Evolutionary conservation across 2,797 vertebrate genomes (phyloP), one percentile per base, ranked within the genome.

Genomic region (Pangasius mekongensis): DNA sequence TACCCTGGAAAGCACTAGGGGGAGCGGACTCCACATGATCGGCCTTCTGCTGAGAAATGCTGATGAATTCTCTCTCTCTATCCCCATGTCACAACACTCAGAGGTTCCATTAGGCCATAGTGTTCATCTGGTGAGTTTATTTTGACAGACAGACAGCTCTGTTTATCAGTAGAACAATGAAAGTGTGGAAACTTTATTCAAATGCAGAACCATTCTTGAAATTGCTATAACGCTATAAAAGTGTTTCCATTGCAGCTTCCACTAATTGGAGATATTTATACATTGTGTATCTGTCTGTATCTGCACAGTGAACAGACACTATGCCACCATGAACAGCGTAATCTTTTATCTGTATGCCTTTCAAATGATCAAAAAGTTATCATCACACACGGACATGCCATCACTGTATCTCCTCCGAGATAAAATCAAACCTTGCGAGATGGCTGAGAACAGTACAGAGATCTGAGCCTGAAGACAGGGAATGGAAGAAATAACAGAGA

Each of bases 1-100:
- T 89, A 2, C 82, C 1, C 0, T 52, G 87, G 74, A 2, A 13
- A 6, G 93, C 96, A 95, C 94, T 92, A 94, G 95, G 93, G 93
- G 95, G 95, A 90, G 91, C 93, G 93, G 91, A 92, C 92, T 92
- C 94, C 95, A 95, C 93, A 94, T 88, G 89, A 94, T 95, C 90
- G n/a, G 36, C n/a, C 10, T 67, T 71, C 14, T 9, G 74, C 24
- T 80, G 33, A 71, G 52, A 30, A 78, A 76, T 47, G 7, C 3
- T 54, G 13, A 71, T 52, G 3, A 1, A 4, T 30, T 76, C 24
- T 36, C 4, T 8, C 33, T 18, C 39, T 27, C 20, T 27, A 11
- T 27, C 73, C 1, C 52, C 18, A 2, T 58, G 16, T 58, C 30
- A 13, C 52, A 81, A 24, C 30, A 58, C 2, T 58, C 33, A 36